Evolutionary conservation across 2,888 invertebrate genomes (phyloP).

Genomic region (Lasiommata megera): DNA sequence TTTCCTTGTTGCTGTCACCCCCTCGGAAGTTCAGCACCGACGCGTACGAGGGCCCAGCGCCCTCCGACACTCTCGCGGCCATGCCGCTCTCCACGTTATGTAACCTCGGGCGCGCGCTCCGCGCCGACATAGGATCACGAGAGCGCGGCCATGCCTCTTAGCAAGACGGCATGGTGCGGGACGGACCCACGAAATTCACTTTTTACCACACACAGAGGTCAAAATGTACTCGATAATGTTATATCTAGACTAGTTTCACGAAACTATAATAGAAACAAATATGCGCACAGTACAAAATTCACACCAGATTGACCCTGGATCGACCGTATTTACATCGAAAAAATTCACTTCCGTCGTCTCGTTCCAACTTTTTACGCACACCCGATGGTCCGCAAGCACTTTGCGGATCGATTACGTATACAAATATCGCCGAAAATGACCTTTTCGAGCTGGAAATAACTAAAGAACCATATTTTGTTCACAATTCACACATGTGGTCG

Average conservation of each 20-base stretch:
- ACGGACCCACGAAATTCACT: constrained; percentile 64
- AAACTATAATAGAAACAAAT: constrained; percentile 50
- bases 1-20: constrained; percentile 83
- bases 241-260: constrained; percentile 45
- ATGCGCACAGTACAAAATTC: constrained; percentile 64
- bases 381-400: constrained; percentile 60
- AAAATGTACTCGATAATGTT: constrained; percentile 45
- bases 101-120: constrained; percentile 80
- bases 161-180: constrained; percentile 75
- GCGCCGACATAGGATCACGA: constrained; percentile 81
- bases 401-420: constrained; percentile 55
- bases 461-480: constrained; percentile 76
- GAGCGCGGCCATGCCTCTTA: constrained; percentile 79
- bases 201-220: constrained; percentile 56
- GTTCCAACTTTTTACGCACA: constrained; percentile 64
- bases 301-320: constrained; percentile 76
- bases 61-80: constrained; percentile 79
- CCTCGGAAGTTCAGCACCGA: constrained; percentile 85
- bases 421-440: constrained; percentile 57
- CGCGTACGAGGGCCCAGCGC: constrained; percentile 86
- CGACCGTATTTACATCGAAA: constrained; percentile 79
- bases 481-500: constrained; percentile 84
- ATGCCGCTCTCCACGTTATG: constrained; percentile 79
- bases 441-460: constrained; percentile 64
- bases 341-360: constrained; percentile 75